These are phyloP conservation scores for Drosophila sp. DNA, from an alignment of 1,140 invertebrate genomes.

Conservation along the genomic window DNA sequence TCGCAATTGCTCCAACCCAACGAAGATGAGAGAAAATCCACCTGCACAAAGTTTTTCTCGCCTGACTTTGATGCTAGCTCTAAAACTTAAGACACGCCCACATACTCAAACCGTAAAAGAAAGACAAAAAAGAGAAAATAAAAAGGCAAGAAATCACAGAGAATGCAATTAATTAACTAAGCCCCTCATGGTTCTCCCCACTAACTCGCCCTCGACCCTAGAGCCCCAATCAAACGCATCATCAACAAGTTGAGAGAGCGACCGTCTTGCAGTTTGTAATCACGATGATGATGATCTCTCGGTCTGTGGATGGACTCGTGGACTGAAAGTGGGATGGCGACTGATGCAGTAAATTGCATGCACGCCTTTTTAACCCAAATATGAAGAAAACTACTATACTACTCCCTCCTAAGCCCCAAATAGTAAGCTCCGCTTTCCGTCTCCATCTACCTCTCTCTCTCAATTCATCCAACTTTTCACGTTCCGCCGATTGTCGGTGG, in stretches of 20 bases:
- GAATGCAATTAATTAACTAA: constrained; percentile 47
- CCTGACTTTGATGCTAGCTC: not conserved
- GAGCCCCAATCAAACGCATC: constrained; percentile 63
- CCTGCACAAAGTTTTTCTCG: constrained; percentile 2
- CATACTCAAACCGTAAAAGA: not conserved
- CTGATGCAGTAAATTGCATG: constrained; percentile 66
- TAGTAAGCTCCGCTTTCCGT: not conserved
- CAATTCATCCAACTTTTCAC: constrained; percentile 5
- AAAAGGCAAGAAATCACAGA: constrained; percentile 17
- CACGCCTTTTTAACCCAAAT: constrained; percentile 77
- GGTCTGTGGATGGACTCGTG: not conserved
- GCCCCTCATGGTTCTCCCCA: not conserved
- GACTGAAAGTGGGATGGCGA: not conserved
- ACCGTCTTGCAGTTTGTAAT: constrained; percentile 34
- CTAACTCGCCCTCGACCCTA: constrained; percentile 1
- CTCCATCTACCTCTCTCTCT: not conserved
- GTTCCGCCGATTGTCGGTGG: constrained; percentile 50
- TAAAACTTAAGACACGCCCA: constrained; percentile 1
- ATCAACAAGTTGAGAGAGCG: constrained; percentile 26
- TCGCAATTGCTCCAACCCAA: not conserved
- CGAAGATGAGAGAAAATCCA: not conserved
- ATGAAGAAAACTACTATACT: constrained; percentile 35
- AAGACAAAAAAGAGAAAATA: constrained; percentile 22
- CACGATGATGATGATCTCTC: constrained; percentile 40
- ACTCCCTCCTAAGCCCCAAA: not conserved